Evolutionary conservation across 2,113 vertebrate species (phyloP).

Genomic region (Ictalurus punctatus): DNA sequence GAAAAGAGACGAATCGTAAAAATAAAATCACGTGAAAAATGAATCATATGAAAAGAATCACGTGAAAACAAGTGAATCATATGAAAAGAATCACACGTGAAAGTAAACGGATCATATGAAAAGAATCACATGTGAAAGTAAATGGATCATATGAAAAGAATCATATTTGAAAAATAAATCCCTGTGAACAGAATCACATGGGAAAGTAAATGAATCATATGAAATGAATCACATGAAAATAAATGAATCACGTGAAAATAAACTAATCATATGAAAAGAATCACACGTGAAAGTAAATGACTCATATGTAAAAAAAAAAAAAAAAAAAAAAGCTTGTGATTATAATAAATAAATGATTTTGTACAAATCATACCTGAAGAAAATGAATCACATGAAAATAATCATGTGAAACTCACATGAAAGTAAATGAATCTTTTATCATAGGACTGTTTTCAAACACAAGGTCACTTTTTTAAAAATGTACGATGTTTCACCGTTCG

Average conservation of each 20-base stretch:
- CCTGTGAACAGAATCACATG: too few species aligned
- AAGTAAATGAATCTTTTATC: neutral
- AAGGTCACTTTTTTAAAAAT: neutral
- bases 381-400: neutral
- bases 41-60: too few species aligned
- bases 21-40: neutral
- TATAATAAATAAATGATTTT: neutral
- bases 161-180: neutral
- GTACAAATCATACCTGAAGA: neutral
- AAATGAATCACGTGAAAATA: neutral
- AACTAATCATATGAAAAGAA: too few species aligned
- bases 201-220: neutral
- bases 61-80: neutral
- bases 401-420: neutral
- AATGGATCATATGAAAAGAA: neutral
- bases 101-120: neutral
- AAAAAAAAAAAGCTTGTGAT: too few species aligned
- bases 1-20: neutral
- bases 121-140: neutral
- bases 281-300: too few species aligned
- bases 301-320: too few species aligned
- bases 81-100: neutral
- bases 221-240: neutral
- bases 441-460: neutral
- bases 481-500: neutral